phyloP scores from a whole-genome alignment of 2,113 vertebrate species.

The Anhinga rufa region DNA sequence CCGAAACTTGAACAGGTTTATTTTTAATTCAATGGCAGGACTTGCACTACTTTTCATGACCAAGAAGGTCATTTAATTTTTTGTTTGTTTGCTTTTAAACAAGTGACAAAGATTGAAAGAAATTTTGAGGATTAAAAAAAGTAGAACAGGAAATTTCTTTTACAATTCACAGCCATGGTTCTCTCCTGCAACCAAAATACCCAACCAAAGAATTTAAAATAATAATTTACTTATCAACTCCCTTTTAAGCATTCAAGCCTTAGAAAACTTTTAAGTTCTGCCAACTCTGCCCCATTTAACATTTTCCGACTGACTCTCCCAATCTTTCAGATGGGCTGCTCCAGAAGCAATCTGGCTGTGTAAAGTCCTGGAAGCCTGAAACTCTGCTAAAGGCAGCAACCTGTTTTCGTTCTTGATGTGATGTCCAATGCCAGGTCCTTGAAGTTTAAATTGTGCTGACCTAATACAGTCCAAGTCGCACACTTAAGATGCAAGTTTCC shows the following conservation, averaged over 20 bases:
- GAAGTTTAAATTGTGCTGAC: conserved; percentile 50
- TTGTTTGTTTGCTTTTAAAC: neutral
- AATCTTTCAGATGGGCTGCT: conserved; percentile 52
- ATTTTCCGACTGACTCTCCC: conserved; percentile 25
- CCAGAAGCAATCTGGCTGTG: conserved; percentile 51
- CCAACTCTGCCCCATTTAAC: conserved; percentile 25
- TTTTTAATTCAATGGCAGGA: conserved; percentile 16
- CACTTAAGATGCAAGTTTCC: conserved; percentile 36
- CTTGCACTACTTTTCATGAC: conserved; percentile 15
- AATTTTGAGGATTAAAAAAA: neutral
- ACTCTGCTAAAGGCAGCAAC: conserved; percentile 37
- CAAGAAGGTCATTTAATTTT: neutral
- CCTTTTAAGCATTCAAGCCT: conserved; percentile 20
- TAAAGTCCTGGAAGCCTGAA: conserved; percentile 54
- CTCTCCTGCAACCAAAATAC: conserved; percentile 30
- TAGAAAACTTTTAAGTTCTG: conserved; percentile 24
- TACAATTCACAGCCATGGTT: neutral
- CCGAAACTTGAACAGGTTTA: neutral
- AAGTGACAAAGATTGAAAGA: neutral
- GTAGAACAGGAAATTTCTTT: neutral
- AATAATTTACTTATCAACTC: conserved; percentile 13
- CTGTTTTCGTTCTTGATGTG: conserved; percentile 53
- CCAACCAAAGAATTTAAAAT: neutral
- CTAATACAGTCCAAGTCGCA: conserved; percentile 49
- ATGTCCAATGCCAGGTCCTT: conserved; percentile 50